Percentiles rank a stretch among this genome's conserved stretches.
These are phyloP conservation scores for Candoia aspera DNA, from an alignment of 2,113 vertebrate species.

Conservation along the genomic window DNA sequence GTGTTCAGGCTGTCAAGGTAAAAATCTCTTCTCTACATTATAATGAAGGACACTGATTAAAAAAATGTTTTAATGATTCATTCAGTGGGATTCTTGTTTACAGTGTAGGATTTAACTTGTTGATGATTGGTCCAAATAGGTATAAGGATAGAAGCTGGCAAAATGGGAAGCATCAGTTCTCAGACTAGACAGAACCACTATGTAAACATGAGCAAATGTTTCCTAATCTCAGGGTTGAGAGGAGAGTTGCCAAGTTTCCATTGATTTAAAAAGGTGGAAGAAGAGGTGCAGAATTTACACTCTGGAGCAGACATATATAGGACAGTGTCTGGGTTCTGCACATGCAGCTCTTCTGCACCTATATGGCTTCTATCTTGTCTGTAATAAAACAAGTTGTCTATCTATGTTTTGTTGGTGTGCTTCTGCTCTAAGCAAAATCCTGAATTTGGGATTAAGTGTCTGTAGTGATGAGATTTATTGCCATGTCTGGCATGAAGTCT, in stretches of 20 bases:
- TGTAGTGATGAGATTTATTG: too few relatives aligned
- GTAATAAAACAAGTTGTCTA: neutral
- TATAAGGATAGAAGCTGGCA: neutral
- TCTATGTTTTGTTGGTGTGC: neutral
- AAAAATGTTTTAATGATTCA: constrained; percentile 29
- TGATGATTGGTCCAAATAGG: neutral
- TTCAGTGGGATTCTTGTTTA: neutral
- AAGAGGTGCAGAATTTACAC: neutral
- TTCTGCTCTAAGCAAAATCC: neutral
- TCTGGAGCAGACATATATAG: neutral
- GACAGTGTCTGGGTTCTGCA: neutral
- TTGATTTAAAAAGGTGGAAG: neutral
- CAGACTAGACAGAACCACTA: neutral
- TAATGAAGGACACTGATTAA: neutral
- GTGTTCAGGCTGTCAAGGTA: constrained; percentile 90
- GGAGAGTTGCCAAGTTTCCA: neutral
- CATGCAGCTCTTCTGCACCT: neutral
- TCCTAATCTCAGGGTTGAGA: neutral
- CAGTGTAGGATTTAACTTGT: neutral
- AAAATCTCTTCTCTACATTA: constrained; percentile 18
- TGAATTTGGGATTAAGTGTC: neutral
- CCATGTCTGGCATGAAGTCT: too few relatives aligned
- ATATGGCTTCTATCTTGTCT: neutral
- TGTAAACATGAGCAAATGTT: neutral
- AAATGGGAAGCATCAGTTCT: neutral